Conservation (phyloP, 2,113 vertebrate genomes). For the Gulo gulo region DNA sequence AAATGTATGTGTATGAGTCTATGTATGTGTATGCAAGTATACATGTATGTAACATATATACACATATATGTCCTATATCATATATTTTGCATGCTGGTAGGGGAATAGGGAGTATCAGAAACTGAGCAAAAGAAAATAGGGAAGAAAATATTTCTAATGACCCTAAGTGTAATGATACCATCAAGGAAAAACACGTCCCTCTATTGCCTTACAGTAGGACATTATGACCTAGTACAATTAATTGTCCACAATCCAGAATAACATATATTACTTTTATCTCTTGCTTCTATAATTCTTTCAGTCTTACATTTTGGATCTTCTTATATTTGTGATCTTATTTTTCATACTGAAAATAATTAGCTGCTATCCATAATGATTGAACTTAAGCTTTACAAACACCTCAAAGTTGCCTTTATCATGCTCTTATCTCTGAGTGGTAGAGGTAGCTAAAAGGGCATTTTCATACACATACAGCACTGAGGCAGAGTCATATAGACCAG, state of each 20-base stretch:
- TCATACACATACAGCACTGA: not conserved
- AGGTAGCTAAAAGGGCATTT: not conserved
- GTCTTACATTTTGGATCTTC: not conserved
- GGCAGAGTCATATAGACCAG: fast-evolving
- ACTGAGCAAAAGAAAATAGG: not conserved
- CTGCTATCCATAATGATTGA: not conserved
- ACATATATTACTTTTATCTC: not conserved
- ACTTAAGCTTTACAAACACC: not conserved
- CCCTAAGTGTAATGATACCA: not conserved
- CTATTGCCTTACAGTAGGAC: not conserved
- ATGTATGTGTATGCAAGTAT: not conserved
- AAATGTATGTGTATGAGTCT: not conserved
- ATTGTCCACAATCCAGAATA: fast-evolving
- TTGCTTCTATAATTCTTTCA: not conserved
- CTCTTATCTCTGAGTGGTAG: not conserved
- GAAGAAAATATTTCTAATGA: not conserved
- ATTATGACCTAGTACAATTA: not conserved
- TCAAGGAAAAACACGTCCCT: not conserved
- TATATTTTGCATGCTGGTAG: not conserved
- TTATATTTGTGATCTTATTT: not conserved
- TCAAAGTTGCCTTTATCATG: not conserved
- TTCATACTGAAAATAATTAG: not conserved
- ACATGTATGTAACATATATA: not conserved
- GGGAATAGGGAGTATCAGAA: not conserved
- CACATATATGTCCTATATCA: no score